Evolutionary conservation across 2,113 vertebrate genomes (phyloP).

Genomic region (Hypanus sabinus): DNA sequence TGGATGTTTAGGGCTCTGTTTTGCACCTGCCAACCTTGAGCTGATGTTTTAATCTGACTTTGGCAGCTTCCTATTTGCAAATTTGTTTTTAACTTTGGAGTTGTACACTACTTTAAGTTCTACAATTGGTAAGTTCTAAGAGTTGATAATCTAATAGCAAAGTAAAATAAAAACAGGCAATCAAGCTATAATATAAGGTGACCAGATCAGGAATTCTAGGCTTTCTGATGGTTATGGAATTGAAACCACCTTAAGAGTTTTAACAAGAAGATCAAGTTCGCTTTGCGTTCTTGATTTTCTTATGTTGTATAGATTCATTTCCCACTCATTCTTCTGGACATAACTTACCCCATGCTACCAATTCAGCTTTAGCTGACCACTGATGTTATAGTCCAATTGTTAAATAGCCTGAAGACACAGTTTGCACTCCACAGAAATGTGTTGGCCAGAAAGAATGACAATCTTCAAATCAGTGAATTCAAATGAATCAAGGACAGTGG

Average conservation of each 20-base stretch:
- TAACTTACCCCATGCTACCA: background rate
- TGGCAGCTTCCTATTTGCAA: background rate
- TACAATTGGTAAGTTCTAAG: too few species aligned
- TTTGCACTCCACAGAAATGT: background rate
- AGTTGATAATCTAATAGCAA: background rate
- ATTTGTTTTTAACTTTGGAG: background rate
- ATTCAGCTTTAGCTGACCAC: background rate
- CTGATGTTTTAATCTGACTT: background rate
- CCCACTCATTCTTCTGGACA: background rate
- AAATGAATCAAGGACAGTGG: too few species aligned
- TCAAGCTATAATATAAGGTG: background rate
- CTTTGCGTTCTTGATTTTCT: background rate
- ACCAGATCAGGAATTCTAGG: background rate
- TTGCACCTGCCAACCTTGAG: background rate
- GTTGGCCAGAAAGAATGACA: too few species aligned
- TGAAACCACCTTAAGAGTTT: background rate
- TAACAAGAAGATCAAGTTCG: background rate
- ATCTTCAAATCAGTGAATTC: too few species aligned
- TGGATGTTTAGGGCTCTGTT: background rate
- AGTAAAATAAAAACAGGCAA: background rate
- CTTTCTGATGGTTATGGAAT: background rate
- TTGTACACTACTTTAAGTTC: background rate
- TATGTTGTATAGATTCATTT: background rate
- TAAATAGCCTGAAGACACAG: background rate
- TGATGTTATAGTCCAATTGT: background rate